Conservation (phyloP, 1,140 invertebrate genomes). For the Trinorchestia longiramus region DNA sequence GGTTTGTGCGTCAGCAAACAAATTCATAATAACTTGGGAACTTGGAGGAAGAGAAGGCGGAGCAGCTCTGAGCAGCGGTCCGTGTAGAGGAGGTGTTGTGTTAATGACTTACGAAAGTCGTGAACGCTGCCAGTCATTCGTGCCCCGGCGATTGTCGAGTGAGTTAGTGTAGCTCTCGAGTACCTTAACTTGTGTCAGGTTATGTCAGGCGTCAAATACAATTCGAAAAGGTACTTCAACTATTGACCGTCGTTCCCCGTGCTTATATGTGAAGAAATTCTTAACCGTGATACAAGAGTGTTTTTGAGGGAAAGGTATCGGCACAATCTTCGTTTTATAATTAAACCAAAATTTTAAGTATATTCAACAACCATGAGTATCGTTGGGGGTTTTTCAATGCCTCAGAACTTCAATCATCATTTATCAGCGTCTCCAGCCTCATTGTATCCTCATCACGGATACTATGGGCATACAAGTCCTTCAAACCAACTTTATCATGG, state of each 20-base stretch:
- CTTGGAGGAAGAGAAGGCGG: neutral
- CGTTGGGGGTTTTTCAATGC: conserved; percentile 56
- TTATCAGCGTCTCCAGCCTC: conserved; percentile 30
- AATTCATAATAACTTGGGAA: neutral
- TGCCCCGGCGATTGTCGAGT: neutral
- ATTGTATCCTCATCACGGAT: conserved; percentile 22
- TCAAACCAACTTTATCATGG: conserved; percentile 47
- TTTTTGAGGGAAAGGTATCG: neutral
- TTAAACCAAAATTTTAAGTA: neutral
- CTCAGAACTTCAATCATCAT: conserved; percentile 55
- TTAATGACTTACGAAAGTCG: neutral
- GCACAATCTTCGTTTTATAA: neutral
- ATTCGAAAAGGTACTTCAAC: neutral
- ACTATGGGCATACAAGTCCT: conserved; percentile 54
- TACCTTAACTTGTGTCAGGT: neutral
- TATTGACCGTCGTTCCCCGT: neutral
- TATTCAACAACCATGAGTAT: conserved; percentile 48
- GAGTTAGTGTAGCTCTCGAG: neutral
- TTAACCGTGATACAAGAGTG: neutral
- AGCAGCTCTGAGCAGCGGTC: neutral
- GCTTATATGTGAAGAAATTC: neutral
- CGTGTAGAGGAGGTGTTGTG: neutral
- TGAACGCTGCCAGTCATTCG: neutral
- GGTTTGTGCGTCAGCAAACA: neutral
- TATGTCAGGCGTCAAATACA: neutral